These are phyloP conservation scores for Anthrax anthrax DNA, from an alignment of 2,888 invertebrate species.

Conservation along the genomic window DNA sequence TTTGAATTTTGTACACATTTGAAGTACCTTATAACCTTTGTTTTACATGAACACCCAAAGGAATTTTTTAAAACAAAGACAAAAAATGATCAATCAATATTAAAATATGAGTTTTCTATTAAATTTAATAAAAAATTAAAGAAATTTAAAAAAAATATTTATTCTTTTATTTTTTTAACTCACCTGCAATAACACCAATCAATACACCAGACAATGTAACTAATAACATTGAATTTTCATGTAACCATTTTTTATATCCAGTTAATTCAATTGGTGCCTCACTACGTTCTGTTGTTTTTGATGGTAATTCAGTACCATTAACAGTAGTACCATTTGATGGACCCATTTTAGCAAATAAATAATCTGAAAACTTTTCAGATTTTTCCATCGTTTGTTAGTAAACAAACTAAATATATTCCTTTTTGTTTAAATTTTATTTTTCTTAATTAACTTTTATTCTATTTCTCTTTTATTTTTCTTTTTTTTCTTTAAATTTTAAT, in stretches of 20 bases:
- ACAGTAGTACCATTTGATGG: constrained; percentile 40
- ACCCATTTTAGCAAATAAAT: constrained; percentile 68
- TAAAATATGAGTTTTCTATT: too few species aligned
- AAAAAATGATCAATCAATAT: too few species aligned
- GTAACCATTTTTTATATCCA: constrained; percentile 51
- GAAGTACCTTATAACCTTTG: too few species aligned
- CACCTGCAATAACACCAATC: constrained; percentile 58
- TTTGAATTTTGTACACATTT: too few species aligned
- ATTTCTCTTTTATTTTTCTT: background rate
- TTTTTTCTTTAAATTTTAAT: constrained; percentile 3
- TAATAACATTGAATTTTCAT: constrained; percentile 63
- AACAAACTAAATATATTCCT: constrained; percentile 6
- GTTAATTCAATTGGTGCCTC: constrained; percentile 50
- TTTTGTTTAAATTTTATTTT: background rate
- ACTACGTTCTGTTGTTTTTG: constrained; percentile 45
- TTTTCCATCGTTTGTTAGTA: constrained; percentile 39
- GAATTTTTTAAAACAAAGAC: too few species aligned
- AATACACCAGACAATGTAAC: constrained; percentile 68
- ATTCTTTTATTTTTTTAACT: too few species aligned
- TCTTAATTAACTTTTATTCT: background rate
- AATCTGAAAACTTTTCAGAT: constrained; percentile 59
- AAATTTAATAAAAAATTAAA: too few species aligned
- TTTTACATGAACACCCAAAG: too few species aligned
- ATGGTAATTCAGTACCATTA: constrained; percentile 35
- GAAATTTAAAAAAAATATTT: too few species aligned